Conservation (phyloP, 2,113 vertebrate species). For the Colinus virginianus region DNA sequence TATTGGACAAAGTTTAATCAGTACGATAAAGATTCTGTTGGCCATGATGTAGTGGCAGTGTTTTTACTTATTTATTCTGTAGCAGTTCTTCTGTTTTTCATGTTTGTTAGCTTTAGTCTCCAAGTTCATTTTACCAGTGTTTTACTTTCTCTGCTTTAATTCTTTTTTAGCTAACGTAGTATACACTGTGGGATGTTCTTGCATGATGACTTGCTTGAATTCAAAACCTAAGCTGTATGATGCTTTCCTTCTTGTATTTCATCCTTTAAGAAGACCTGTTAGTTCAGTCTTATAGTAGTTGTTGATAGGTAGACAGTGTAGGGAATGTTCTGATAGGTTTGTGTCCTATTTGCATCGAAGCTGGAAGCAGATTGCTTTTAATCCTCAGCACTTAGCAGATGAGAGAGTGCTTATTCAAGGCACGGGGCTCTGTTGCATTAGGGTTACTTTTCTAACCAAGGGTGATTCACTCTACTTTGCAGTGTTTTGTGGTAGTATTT, state of each 20-base stretch:
- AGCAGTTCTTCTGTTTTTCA: rapidly evolving
- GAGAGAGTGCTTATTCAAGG: neutral
- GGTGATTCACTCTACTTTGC: rapidly evolving
- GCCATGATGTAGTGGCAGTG: neutral
- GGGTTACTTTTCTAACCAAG: neutral
- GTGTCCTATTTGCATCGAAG: neutral
- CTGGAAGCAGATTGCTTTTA: conserved; percentile 18
- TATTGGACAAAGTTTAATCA: rapidly evolving
- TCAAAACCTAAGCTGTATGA: neutral
- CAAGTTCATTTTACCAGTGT: rapidly evolving
- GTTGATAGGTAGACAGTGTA: neutral
- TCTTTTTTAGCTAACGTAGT: rapidly evolving
- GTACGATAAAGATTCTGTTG: neutral
- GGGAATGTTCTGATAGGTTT: neutral
- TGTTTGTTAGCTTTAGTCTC: neutral
- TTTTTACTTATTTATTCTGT: rapidly evolving
- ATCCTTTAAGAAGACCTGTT: neutral
- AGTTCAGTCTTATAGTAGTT: neutral
- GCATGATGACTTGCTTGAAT: neutral
- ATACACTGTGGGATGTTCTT: neutral
- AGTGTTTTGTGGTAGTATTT: neutral
- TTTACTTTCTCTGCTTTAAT: neutral
- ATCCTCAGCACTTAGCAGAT: neutral
- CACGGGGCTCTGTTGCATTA: neutral
- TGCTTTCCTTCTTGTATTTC: neutral